Conservation (phyloP, 2,113 vertebrate species). For the Plecturocebus donacophilus region DNA sequence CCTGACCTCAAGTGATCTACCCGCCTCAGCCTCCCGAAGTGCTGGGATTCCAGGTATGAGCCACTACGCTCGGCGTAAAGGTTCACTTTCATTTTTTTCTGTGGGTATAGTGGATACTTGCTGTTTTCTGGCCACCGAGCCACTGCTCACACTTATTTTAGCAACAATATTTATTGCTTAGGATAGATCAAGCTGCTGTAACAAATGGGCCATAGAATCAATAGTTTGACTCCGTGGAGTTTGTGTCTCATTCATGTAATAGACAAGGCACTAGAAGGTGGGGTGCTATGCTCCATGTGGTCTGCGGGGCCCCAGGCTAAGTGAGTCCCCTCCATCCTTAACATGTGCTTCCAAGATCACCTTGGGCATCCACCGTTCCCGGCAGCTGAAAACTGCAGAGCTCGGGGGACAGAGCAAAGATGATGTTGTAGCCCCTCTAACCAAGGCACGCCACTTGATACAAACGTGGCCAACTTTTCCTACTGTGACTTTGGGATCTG, state of each 20-base stretch:
- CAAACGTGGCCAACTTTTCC: background rate
- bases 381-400: too few species aligned
- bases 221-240: fast-evolving
- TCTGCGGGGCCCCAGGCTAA: background rate
- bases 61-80: too few species aligned
- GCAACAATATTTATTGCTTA: background rate
- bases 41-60: too few species aligned
- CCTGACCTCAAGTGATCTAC: too few species aligned
- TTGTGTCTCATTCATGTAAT: fast-evolving
- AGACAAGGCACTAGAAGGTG: too few species aligned
- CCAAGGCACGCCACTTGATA: fast-evolving
- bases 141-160: fast-evolving
- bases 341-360: too few species aligned
- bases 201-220: too few species aligned
- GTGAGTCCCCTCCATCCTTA: fast-evolving
- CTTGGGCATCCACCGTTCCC: fast-evolving
- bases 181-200: background rate
- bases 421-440: background rate
- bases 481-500: background rate
- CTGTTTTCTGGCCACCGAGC: background rate
- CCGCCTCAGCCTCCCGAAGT: too few species aligned
- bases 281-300: fast-evolving
- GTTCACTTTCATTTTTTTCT: background rate
- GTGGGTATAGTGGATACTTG: fast-evolving
- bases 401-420: fast-evolving